phyloP scores from a whole-genome alignment of 2,797 vertebrate species.

The Crax fasciolata region DNA sequence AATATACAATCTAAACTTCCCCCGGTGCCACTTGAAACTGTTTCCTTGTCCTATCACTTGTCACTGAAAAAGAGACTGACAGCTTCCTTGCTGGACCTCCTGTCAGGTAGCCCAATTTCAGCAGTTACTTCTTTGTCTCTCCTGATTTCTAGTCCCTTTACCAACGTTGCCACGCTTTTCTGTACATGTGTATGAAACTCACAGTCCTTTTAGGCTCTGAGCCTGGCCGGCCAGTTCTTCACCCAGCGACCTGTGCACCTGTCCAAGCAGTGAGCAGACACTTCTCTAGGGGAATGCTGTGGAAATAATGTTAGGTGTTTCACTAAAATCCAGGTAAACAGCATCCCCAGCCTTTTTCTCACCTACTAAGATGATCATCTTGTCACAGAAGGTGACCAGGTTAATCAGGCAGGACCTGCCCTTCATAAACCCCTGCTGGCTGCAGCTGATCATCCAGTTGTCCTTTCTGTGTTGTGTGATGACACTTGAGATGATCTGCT shows the following conservation, averaged over 20 bases:
- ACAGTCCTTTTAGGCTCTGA: neutral
- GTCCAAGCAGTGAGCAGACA: neutral
- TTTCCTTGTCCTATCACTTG: neutral
- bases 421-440: neutral
- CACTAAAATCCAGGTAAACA: neutral
- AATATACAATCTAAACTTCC: neutral
- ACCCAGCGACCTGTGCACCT: neutral
- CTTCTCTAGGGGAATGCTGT: neutral
- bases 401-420: neutral
- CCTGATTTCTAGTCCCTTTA: neutral
- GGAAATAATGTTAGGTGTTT: neutral
- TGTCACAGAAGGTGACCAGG: neutral
- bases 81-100: neutral
- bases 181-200: neutral
- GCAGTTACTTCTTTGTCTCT: neutral
- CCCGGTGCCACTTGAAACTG: neutral
- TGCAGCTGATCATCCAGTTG: neutral
- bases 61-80: neutral
- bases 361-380: neutral
- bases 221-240: neutral
- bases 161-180: neutral
- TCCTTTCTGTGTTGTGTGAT: neutral
- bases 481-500: neutral
- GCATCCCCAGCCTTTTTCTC: neutral
- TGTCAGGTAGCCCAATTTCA: neutral